Evolutionary conservation across 1,140 invertebrate genomes (phyloP).

Genomic region (Galleria mellonella): DNA sequence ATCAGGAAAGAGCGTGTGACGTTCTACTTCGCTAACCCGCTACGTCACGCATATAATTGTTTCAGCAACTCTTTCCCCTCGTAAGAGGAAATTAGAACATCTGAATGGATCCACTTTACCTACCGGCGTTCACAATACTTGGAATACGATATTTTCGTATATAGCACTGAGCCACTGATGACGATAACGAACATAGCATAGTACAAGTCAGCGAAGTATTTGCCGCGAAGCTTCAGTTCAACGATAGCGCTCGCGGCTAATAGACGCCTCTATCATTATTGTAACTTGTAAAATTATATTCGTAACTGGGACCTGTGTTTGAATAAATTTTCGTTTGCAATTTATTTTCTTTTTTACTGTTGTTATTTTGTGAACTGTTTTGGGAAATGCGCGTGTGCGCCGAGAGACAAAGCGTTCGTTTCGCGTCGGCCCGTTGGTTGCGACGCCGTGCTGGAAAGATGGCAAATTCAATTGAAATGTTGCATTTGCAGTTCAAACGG

Average conservation of each 20-base stretch:
- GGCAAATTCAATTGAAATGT: slow-evolving; percentile 61
- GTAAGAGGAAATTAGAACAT: slow-evolving; percentile 20
- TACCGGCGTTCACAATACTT: slow-evolving; percentile 23
- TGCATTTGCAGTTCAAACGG: slow-evolving; percentile 94
- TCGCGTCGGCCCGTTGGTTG: slow-evolving; percentile 48
- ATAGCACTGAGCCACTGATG: slow-evolving; percentile 17
- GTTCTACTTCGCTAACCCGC: neutral
- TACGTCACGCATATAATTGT: neutral
- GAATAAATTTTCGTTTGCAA: slow-evolving; percentile 11
- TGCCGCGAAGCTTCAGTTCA: slow-evolving; percentile 42
- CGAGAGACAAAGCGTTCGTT: slow-evolving; percentile 51
- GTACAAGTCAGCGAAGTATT: slow-evolving; percentile 30
- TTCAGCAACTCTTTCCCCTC: neutral
- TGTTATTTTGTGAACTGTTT: no score
- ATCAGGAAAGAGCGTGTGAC: no score
- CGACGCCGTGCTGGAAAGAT: slow-evolving; percentile 44
- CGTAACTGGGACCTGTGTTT: neutral
- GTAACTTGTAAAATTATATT: slow-evolving; percentile 6
- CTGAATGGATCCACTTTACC: slow-evolving; percentile 21
- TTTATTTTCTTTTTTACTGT: neutral
- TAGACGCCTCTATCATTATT: slow-evolving; percentile 27
- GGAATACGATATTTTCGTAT: slow-evolving; percentile 40
- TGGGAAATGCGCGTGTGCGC: slow-evolving; percentile 48
- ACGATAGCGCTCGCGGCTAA: slow-evolving; percentile 42
- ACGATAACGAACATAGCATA: slow-evolving; percentile 25